Evolutionary conservation across 2,113 vertebrate species (phyloP), one percentile per base, ranked within the genome.

Genomic region (Ancistrus triradiatus): DNA sequence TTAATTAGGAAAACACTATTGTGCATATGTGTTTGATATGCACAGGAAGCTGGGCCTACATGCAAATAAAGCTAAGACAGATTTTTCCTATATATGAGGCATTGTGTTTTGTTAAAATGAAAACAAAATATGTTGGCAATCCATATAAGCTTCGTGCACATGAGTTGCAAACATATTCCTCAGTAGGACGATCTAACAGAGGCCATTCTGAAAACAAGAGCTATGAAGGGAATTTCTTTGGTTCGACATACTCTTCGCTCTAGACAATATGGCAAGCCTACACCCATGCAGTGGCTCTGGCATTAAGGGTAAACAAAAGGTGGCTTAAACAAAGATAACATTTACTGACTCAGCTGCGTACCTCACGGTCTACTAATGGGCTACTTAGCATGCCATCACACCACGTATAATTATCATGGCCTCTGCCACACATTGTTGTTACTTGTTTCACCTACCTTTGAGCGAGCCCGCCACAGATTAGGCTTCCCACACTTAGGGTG

Each of bases 361-460:
- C 17, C 67, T 25, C 21, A 49, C 22, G 13, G 38, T 60, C 33
- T 64, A 55, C 65, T 79, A 82, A 76, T 79, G 63, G 60, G 62
- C 72, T 72, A 78, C 69, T 81, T 75, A 75, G 43, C 57, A 69
- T 27, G 31, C 22, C 11, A 18, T 70, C 17, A 66, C 49, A 53
- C 59, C 22, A 27, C 10, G 49, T 70, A 13, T 40, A 72, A 70
- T 81, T 70, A 70, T 51, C n/a, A 42, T 8, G 28, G 59, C 71
- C 63, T 71, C 57, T 63, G 64, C 77, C 77, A 72, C 79, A 81
- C 72, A 48, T 81, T 59, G 59, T 66, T 79, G 76, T 74, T 73
- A 80, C 69, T 59, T 71, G 66, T 73, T 61, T 71, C 47, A 52
- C 56, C 62, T 74, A 53, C 53, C 60, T 76, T 67, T 59, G 43